phyloP scores from a whole-genome alignment of 2,888 invertebrate species.

The Lepidocyrtinus sp. region DNA sequence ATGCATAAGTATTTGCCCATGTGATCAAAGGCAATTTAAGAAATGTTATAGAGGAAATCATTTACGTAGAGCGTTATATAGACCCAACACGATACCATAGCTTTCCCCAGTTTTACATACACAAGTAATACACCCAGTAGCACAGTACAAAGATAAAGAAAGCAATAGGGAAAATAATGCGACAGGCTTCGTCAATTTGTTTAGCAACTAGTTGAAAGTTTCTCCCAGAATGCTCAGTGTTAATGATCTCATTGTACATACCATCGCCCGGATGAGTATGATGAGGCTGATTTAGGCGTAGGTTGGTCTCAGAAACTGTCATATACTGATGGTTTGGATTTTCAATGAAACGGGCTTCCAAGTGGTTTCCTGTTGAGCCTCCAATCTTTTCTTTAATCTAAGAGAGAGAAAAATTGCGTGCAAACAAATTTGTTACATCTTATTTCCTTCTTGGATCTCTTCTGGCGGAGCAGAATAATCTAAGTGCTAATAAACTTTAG shows the following conservation, averaged over 20 bases:
- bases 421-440: too few species aligned
- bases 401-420: too few species aligned
- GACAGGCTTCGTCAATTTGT: conserved; percentile 73
- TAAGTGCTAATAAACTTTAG: too few species aligned
- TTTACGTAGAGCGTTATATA: too few species aligned
- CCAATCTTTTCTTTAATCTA: conserved; percentile 63
- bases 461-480: too few species aligned
- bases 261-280: conserved; percentile 26
- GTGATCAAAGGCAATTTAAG: background rate
- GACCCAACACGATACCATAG: too few species aligned
- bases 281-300: conserved; percentile 25
- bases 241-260: conserved; percentile 22
- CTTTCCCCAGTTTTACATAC: conserved; percentile 31
- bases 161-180: conserved; percentile 72
- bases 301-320: conserved; percentile 47
- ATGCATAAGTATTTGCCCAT: background rate
- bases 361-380: conserved; percentile 61
- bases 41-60: background rate
- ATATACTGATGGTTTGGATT: conserved; percentile 61
- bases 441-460: too few species aligned
- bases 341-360: conserved; percentile 60
- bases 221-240: background rate
- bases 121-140: conserved; percentile 73
- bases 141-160: conserved; percentile 73
- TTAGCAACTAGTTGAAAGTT: conserved; percentile 70